Evolutionary conservation across 2,888 invertebrate genomes (phyloP).

Genomic region (Catotricha subobsoleta): DNA sequence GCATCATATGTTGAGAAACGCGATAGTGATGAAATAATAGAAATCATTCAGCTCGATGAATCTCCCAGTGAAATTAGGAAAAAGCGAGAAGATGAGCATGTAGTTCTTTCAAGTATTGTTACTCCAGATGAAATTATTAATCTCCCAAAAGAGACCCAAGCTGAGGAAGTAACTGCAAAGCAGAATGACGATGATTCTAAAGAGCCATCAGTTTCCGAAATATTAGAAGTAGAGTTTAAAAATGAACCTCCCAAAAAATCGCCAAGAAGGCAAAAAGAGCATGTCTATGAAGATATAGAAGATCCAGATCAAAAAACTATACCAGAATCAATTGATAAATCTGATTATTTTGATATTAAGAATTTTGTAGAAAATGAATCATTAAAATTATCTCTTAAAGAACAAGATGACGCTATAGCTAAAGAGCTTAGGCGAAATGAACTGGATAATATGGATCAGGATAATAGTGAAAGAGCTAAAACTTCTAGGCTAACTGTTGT

Average conservation of each 20-base stretch:
- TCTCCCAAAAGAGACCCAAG: constrained; percentile 14
- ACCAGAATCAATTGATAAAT: too few relatives aligned
- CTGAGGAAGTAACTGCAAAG: neutral
- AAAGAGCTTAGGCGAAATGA: too few relatives aligned
- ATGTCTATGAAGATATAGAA: constrained; percentile 45
- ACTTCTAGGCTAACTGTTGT: neutral
- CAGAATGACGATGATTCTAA: neutral
- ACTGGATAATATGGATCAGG: too few relatives aligned
- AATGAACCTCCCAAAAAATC: constrained; percentile 19
- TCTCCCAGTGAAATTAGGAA: constrained; percentile 27
- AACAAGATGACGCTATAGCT: constrained; percentile 7
- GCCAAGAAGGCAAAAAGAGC: constrained; percentile 37
- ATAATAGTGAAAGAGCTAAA: neutral
- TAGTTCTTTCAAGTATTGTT: constrained; percentile 16
- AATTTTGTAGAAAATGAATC: constrained; percentile 4
- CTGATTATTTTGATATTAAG: too few relatives aligned
- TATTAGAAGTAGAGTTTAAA: constrained; percentile 14
- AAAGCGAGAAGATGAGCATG: constrained; percentile 12
- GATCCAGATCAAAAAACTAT: neutral
- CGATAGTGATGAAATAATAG: constrained; percentile 29
- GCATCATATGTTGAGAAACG: constrained; percentile 29
- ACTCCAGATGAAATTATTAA: constrained; percentile 28
- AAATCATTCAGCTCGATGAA: constrained; percentile 28
- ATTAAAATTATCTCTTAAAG: neutral
- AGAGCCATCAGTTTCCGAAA: constrained; percentile 33